phyloP scores from a whole-genome alignment of 92 coral and sea anemone genomes.

The Plumapathes pennacea region DNA sequence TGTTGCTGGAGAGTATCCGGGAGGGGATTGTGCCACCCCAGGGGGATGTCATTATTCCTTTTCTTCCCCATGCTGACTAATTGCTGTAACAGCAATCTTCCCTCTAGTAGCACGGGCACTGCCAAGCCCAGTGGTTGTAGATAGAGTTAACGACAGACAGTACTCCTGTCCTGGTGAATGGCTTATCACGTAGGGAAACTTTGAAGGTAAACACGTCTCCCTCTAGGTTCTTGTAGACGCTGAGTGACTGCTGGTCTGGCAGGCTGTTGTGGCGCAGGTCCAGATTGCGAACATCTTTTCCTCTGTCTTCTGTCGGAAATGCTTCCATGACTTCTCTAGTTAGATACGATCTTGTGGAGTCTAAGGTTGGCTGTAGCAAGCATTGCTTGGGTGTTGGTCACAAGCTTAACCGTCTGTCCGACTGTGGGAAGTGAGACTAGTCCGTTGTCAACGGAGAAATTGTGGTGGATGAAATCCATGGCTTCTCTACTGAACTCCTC shows the following conservation, averaged over 20 bases:
- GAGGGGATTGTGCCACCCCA: slow-evolving; percentile 22
- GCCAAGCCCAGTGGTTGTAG: slow-evolving; percentile 39
- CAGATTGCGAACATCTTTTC: slow-evolving; percentile 25
- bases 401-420: slow-evolving; percentile 3
- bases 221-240: slow-evolving; percentile 20
- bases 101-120: slow-evolving; percentile 20
- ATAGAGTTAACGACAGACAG: slow-evolving; percentile 37
- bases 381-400: slow-evolving; percentile 33
- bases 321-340: background rate
- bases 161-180: slow-evolving; percentile 39
- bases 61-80: slow-evolving; percentile 25
- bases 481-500: slow-evolving; percentile 9
- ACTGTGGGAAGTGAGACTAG: slow-evolving; percentile 30
- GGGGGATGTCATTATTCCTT: background rate
- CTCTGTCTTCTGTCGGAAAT: slow-evolving; percentile 17
- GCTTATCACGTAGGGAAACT: slow-evolving; percentile 19
- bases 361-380: slow-evolving; percentile 25
- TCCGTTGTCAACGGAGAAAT: slow-evolving; percentile 40
- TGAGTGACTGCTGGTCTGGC: slow-evolving; percentile 12
- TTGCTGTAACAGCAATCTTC: slow-evolving; percentile 27
- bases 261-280: slow-evolving; percentile 25
- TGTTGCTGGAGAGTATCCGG: slow-evolving; percentile 6
- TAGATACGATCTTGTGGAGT: slow-evolving; percentile 5
- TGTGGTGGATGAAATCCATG: slow-evolving; percentile 17
- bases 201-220: slow-evolving; percentile 20